Evolutionary conservation across 2,797 vertebrate genomes (phyloP), one percentile per base, ranked within the genome.

Genomic region (Salarias fasciatus): DNA sequence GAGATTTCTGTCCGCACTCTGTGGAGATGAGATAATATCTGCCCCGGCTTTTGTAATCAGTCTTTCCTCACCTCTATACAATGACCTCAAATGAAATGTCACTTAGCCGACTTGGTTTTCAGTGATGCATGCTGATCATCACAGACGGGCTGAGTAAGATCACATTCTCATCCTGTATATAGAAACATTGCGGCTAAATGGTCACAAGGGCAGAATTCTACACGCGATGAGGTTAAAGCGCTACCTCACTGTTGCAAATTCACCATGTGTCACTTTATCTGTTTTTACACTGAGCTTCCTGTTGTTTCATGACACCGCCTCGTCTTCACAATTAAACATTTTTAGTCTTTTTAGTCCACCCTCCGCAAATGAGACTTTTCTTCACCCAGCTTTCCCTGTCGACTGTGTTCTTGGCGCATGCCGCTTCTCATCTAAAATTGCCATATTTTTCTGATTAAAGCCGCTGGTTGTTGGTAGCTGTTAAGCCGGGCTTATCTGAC

Each of bases 51-150:
- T 69, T 65, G 49, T 66, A 35, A 31, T 48, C 41, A 10, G 42
- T 43, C 14, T 63, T 45, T 69, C 66, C 61, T 67, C 58, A 51
- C 54, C 59, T 67, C 38, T 47, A 37, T 51, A 70, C 49, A 65
- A 57, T 71, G 69, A 77, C 75, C 46, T 53, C 11, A 0, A 31
- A 48, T 64, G 75, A 82, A 87, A 79, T 77, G 64, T 72, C 76
- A 55, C 14, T 61, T 28, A 28, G 55, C 51, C 66, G 71, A 33
- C 71, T 78, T 74, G 71, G 72, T 63, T 67, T 73, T 58, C 77
- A 75, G 71, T 18, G 51, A 69, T 64, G 55, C 70, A 75, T 82
- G 68, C 77, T 77, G 51, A 52, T 79, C 64, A 58, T 58, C 68
- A 44, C 64, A 60, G 75, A 62, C 68, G 72, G 67, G 64, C 11